Conservation (phyloP, 2,797 vertebrate genomes). For the Distichodus sexfasciatus region DNA sequence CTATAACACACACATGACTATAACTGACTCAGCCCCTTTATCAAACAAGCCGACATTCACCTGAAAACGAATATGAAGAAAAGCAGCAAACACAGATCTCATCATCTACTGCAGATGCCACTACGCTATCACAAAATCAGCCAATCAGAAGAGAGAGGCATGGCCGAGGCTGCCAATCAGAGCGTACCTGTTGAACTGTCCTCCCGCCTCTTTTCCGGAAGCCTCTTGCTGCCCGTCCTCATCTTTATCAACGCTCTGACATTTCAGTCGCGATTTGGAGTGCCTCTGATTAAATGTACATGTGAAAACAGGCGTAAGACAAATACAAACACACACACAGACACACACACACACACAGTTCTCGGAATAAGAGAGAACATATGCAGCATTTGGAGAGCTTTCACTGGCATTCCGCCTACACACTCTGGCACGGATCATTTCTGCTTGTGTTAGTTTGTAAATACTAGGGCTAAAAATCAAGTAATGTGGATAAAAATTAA, state of each 20-base stretch:
- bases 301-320: constrained; percentile 19
- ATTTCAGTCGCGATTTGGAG: constrained; percentile 82
- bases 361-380: too few species aligned
- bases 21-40: too few species aligned
- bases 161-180: constrained; percentile 11
- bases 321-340: constrained; percentile 22
- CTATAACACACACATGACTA: too few species aligned
- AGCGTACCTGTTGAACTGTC: constrained; percentile 85
- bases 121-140: not conserved
- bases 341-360: constrained; percentile 4
- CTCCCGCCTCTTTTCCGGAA: constrained; percentile 75
- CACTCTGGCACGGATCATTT: too few species aligned
- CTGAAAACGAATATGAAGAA: not conserved
- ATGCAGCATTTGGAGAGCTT: too few species aligned
- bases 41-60: too few species aligned
- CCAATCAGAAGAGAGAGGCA: constrained; percentile 6
- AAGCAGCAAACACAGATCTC: not conserved
- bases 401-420: too few species aligned
- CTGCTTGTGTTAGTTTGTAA: too few species aligned
- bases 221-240: constrained; percentile 80
- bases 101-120: not conserved
- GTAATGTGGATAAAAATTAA: too few species aligned
- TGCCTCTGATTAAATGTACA: constrained; percentile 76
- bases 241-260: constrained; percentile 82
- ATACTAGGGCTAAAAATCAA: too few species aligned